Evolutionary conservation across 2,113 vertebrate genomes (phyloP).

Genomic region (Daubentonia madagascariensis): DNA sequence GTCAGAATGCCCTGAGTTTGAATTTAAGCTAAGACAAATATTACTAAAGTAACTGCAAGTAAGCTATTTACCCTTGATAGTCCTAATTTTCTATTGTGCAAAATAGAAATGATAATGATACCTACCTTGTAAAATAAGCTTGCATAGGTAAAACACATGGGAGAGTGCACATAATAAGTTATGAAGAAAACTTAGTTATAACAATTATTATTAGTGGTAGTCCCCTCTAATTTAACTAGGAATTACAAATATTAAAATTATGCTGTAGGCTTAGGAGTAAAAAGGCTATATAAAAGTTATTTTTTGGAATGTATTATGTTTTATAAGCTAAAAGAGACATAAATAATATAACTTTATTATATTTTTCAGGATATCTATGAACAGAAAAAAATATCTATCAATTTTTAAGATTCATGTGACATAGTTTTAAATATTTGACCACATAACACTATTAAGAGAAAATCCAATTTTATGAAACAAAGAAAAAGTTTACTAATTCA

Average conservation of each 20-base stretch:
- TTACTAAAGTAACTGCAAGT: background rate
- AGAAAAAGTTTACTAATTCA: background rate
- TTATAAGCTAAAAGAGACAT: background rate
- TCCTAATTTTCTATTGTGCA: background rate
- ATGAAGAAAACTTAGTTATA: background rate
- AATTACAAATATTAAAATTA: background rate
- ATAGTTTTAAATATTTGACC: background rate
- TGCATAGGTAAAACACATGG: background rate
- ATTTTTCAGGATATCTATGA: background rate
- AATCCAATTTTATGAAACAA: slow-evolving; percentile 15
- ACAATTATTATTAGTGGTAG: background rate
- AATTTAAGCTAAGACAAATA: background rate
- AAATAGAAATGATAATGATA: background rate
- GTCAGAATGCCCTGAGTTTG: background rate
- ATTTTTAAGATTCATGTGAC: background rate
- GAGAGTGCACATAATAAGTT: background rate
- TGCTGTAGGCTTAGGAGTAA: background rate
- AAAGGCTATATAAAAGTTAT: background rate
- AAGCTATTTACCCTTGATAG: background rate
- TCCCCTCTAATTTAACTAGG: background rate
- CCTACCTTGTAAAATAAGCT: background rate
- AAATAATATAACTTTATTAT: background rate
- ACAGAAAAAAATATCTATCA: background rate
- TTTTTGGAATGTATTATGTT: background rate
- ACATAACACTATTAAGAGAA: background rate